Percentiles rank a stretch among this genome's conserved stretches.
phyloP scores from a whole-genome alignment of 2,797 vertebrate species.

The Hydrophis major region DNA sequence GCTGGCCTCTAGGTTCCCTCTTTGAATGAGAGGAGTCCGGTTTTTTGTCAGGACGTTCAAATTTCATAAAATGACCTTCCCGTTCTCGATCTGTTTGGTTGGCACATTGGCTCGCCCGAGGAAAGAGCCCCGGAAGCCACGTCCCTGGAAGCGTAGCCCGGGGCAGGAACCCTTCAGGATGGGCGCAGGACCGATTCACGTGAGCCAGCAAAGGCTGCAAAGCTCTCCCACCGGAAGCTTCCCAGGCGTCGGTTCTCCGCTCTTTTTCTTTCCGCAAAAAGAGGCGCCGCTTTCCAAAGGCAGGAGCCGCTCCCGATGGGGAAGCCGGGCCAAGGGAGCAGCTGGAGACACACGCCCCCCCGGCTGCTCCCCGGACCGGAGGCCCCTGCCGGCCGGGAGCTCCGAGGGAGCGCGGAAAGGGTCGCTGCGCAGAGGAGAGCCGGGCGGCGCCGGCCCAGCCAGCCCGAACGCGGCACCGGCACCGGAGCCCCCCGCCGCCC shows the following conservation, averaged over 20 bases:
- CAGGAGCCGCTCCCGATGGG: not conserved
- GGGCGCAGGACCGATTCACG: not conserved
- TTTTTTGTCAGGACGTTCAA: not conserved
- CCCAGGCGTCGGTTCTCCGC: not conserved
- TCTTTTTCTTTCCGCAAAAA: not conserved
- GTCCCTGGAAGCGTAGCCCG: rapidly evolving
- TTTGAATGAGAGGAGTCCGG: not conserved
- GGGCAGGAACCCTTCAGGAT: not conserved
- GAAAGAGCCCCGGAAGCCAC: not conserved
- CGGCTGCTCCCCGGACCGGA: no score
- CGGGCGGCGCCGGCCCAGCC: no score
- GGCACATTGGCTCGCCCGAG: no score
- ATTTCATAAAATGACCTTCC: not conserved
- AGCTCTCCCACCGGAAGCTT: not conserved
- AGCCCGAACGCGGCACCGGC: no score
- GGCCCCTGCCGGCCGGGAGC: no score
- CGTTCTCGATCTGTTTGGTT: not conserved
- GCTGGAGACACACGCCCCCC: no score
- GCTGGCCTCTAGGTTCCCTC: not conserved
- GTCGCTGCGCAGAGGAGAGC: not conserved
- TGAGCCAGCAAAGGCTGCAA: not conserved
- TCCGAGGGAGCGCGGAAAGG: not conserved
- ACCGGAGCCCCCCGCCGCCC: no score
- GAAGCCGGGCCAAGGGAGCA: not conserved
- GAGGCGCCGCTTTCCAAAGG: not conserved